Evolutionary conservation across 1,140 invertebrate species (phyloP).

Genomic region (Orius laevigatus): DNA sequence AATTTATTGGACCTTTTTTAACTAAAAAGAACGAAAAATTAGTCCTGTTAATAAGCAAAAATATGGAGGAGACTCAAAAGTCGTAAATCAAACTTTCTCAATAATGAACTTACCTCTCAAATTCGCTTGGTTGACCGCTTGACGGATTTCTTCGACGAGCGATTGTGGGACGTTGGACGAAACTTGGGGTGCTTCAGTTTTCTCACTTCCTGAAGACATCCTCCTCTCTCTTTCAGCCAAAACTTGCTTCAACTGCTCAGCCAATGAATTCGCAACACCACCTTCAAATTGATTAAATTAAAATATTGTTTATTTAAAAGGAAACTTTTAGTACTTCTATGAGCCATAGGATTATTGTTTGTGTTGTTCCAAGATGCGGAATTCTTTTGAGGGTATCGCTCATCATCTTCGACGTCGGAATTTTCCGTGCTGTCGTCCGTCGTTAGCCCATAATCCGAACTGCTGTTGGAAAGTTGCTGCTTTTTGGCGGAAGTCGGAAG

Average conservation of each 20-base stretch:
- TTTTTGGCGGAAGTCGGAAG: conserved; percentile 32
- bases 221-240: conserved; percentile 55
- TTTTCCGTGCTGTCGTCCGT: conserved; percentile 19
- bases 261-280: conserved; percentile 53
- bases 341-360: conserved; percentile 9
- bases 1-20: conserved; percentile 31
- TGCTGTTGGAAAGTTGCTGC: conserved; percentile 42
- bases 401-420: conserved; percentile 18
- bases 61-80: not conserved
- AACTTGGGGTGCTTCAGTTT: conserved; percentile 14
- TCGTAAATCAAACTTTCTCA: conserved; percentile 20
- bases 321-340: conserved; percentile 12
- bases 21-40: conserved; percentile 34
- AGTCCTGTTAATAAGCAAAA: conserved; percentile 15
- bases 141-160: conserved; percentile 61
- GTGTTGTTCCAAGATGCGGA: conserved; percentile 8
- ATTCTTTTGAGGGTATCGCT: conserved; percentile 9
- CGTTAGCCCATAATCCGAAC: conserved; percentile 29
- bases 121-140: conserved; percentile 68
- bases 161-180: conserved; percentile 26
- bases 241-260: conserved; percentile 69
- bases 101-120: conserved; percentile 27
- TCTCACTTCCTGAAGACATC: conserved; percentile 27
- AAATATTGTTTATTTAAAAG: conserved; percentile 9
- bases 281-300: conserved; percentile 3